phyloP scores from a whole-genome alignment of 2,888 invertebrate species.

The Lasius fuliginosus region DNA sequence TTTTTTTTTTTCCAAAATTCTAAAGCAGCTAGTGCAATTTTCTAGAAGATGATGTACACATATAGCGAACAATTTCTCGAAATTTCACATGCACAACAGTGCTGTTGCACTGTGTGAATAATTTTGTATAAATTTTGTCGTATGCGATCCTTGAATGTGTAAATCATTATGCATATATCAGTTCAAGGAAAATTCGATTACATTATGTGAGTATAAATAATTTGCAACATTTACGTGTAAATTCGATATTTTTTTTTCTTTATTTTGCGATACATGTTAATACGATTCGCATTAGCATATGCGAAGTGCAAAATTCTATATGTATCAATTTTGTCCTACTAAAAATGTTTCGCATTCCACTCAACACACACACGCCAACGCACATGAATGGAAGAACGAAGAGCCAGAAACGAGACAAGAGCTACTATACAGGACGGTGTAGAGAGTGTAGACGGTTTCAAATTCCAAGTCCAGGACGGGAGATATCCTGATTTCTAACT shows the following conservation, averaged over 20 bases:
- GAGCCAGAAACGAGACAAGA: neutral
- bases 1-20: neutral
- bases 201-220: conserved; percentile 45
- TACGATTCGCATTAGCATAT: neutral
- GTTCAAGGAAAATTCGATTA: neutral
- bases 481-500: neutral
- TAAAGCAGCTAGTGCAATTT: neutral
- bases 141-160: neutral
- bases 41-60: neutral
- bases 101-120: neutral
- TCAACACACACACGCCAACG: neutral
- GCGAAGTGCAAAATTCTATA: neutral
- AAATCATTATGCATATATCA: neutral
- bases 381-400: neutral
- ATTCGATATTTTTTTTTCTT: neutral
- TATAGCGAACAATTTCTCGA: neutral
- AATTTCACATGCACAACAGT: neutral
- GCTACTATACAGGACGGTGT: conserved; percentile 1
- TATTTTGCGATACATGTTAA: neutral
- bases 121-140: conserved; percentile 11
- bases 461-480: neutral
- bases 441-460: neutral
- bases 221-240: neutral
- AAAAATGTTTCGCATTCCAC: neutral
- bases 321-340: conserved; percentile 11